phyloP scores from a whole-genome alignment of 2,113 vertebrate species.

The Pedetes capensis region DNA sequence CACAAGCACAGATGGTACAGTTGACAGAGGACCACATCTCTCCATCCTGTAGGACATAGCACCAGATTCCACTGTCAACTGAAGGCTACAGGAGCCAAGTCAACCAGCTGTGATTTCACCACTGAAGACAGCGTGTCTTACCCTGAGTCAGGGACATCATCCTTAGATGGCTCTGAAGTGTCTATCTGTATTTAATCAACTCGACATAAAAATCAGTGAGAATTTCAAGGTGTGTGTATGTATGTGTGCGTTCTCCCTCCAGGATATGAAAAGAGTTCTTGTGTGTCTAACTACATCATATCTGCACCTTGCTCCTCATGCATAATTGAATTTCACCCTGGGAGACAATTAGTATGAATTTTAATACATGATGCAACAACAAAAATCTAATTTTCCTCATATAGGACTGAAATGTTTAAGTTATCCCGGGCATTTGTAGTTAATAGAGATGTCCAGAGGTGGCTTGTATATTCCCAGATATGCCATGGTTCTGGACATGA shows the following conservation, averaged over 20 bases:
- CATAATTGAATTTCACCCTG: slow-evolving; percentile 13
- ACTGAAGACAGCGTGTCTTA: slow-evolving; percentile 62
- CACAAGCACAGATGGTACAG: slow-evolving; percentile 95
- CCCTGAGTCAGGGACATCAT: slow-evolving; percentile 36
- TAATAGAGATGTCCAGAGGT: slow-evolving; percentile 59
- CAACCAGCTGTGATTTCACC: not conserved
- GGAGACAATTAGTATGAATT: slow-evolving; percentile 43
- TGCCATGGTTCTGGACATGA: slow-evolving; percentile 37
- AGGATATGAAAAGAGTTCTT: slow-evolving; percentile 22
- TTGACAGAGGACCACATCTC: slow-evolving; percentile 98
- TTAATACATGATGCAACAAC: slow-evolving; percentile 37
- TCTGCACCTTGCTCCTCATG: slow-evolving; percentile 8
- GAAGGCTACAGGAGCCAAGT: slow-evolving; percentile 56
- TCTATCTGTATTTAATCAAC: not conserved
- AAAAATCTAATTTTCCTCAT: slow-evolving; percentile 59
- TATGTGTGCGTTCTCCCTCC: not conserved
- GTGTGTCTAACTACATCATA: slow-evolving; percentile 45
- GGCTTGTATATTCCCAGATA: slow-evolving; percentile 58
- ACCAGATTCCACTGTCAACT: slow-evolving; percentile 69
- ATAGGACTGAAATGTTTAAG: slow-evolving; percentile 46
- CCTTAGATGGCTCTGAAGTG: slow-evolving; percentile 67
- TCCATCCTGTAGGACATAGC: slow-evolving; percentile 88
- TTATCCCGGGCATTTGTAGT: slow-evolving; percentile 38
- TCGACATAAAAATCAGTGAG: not conserved
- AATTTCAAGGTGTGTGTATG: not conserved